A percentile compares a stretch with the other conserved stretches of the same genome.
phyloP scores from a whole-genome alignment of 2,888 invertebrate genomes.

The Aporophyla nigra region DNA sequence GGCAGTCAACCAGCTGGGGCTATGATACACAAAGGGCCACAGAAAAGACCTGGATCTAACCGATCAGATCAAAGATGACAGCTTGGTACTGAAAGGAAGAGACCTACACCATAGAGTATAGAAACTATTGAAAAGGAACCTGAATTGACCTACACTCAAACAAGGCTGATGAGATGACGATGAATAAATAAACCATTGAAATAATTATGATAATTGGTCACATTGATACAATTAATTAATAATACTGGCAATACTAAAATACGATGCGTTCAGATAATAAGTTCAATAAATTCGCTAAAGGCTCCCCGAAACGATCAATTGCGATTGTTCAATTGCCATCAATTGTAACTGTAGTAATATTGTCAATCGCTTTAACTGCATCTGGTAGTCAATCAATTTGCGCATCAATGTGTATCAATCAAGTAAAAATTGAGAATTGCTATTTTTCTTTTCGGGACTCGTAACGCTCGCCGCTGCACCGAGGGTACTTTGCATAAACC shows the following conservation, averaged over 20 bases:
- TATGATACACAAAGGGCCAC: neutral
- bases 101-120: too few relatives aligned
- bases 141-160: neutral
- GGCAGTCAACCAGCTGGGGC: neutral
- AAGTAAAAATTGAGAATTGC: too few relatives aligned
- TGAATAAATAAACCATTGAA: neutral
- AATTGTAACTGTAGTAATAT: too few relatives aligned
- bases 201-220: neutral
- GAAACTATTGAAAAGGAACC: too few relatives aligned
- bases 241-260: constrained; percentile 11
- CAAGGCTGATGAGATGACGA: neutral
- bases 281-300: too few relatives aligned
- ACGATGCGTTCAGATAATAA: neutral
- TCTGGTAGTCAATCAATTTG: too few relatives aligned
- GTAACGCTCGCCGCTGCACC: too few relatives aligned
- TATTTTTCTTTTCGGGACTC: too few relatives aligned
- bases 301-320: too few relatives aligned
- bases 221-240: neutral
- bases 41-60: neutral
- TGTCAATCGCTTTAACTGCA: too few relatives aligned
- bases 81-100: neutral
- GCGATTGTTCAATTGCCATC: too few relatives aligned
- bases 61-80: neutral
- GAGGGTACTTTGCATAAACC: neutral
- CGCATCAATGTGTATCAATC: too few relatives aligned